These are phyloP conservation scores for Drosophila lacteicornis DNA, from an alignment of 1,140 invertebrate species.

Conservation along the genomic window DNA sequence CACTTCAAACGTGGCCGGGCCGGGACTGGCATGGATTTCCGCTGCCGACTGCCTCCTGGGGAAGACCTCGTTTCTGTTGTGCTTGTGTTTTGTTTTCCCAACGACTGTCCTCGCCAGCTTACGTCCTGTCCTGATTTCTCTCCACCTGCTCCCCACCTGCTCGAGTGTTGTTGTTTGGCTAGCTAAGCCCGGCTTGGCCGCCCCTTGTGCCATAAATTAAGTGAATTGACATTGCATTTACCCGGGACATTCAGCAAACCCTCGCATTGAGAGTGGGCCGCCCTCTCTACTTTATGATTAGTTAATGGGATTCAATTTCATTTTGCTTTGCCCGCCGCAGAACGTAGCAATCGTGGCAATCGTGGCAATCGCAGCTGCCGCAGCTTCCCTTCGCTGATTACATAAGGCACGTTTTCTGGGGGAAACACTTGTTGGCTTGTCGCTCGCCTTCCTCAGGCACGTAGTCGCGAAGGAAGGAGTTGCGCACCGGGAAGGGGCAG, in stretches of 20 bases:
- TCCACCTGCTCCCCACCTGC: slow-evolving; percentile 9
- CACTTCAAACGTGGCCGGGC: slow-evolving; percentile 61
- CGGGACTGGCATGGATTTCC: slow-evolving; percentile 72
- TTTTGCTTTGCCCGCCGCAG: slow-evolving; percentile 56
- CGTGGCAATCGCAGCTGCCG: slow-evolving; percentile 41
- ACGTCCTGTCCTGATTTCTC: slow-evolving; percentile 30
- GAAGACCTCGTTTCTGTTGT: slow-evolving; percentile 47
- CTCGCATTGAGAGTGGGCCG: not conserved
- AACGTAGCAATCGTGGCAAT: slow-evolving; percentile 34
- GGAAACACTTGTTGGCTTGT: slow-evolving; percentile 52
- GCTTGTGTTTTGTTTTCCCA: slow-evolving; percentile 50
- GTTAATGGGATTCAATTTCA: slow-evolving; percentile 77
- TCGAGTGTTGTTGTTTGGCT: slow-evolving; percentile 33
- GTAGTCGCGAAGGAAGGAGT: slow-evolving; percentile 10
- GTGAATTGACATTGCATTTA: slow-evolving; percentile 65
- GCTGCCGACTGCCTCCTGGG: slow-evolving; percentile 40
- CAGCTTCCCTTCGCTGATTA: slow-evolving; percentile 43
- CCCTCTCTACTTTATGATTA: slow-evolving; percentile 65
- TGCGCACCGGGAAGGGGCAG: slow-evolving; percentile 20
- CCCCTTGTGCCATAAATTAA: slow-evolving; percentile 65
- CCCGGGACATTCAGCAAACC: slow-evolving; percentile 47
- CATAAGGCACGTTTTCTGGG: slow-evolving; percentile 45
- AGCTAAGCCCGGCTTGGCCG: slow-evolving; percentile 25
- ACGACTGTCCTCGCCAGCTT: slow-evolving; percentile 14
- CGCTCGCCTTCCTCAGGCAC: slow-evolving; percentile 12